Base-by-base conservation (phyloP, 2,113 vertebrate species). In the Thomomys bottae region DNA sequence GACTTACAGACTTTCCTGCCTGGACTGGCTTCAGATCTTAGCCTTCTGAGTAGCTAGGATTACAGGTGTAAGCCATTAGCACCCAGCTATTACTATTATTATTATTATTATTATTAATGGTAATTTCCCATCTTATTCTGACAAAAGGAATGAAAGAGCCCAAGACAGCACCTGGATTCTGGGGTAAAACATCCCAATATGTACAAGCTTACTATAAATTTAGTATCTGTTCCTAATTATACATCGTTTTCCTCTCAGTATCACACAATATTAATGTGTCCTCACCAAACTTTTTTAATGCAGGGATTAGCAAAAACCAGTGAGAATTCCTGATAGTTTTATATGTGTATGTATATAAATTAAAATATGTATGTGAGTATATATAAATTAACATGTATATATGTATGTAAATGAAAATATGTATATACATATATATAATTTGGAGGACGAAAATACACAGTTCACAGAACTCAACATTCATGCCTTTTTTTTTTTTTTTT, bases 391-490 rank as follows among this genome's bases (percentile, higher is more conserved):
- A 54, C 4, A 54, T 54, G 49, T 15, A 18, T 15, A 18, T 54
- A 54, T 54, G 14, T 54, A 17, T 18, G n/a, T n/a, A n/a, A n/a
- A n/a, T n/a, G n/a, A n/a, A n/a, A n/a, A 54, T 54, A 54, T 18
- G 18, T 54, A 54, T 54, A 54, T 0, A 54, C 14, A 49, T 49
- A 49, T 12, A 49, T 30, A 18, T 72, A 75, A 76, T 3, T 1
- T 0, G 49, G 9, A 81, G 28, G 24, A 36, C 34, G 17, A 84
- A 42, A 68, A 84, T 18, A 45, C 73, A 32, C 1, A 40, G 36
- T 49, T 5, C 15, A 0, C 30, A 23, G 21, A 26, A 38, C 8
- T n/a, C 30, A 49, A 34, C 0, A 1, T 40, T 36, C n/a, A n/a
- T n/a, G n/a, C n/a, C n/a, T n/a, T n/a, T n/a, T n/a, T n/a, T n/a